phyloP scores from a whole-genome alignment of 2,113 vertebrate species.

The Origma solitaria region DNA sequence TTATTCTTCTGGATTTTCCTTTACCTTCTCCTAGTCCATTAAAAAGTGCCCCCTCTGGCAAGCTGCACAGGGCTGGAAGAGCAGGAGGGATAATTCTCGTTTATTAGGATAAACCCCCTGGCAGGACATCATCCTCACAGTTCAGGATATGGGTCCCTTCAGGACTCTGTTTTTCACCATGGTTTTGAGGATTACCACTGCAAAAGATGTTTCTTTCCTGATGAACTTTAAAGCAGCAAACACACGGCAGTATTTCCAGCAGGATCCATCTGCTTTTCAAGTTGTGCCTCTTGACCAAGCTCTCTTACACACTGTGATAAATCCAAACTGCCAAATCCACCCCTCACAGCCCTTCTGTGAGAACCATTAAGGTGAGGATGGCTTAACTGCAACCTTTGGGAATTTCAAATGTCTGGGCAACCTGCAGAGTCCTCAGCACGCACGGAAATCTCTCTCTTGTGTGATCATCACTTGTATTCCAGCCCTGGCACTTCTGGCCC shows the following conservation, averaged over 20 bases:
- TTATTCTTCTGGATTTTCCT: slow-evolving; percentile 42
- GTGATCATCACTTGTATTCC: neutral
- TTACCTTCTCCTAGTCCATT: slow-evolving; percentile 44
- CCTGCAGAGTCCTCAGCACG: neutral
- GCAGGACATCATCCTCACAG: neutral
- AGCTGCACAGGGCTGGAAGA: neutral
- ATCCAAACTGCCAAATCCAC: neutral
- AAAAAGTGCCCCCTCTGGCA: slow-evolving; percentile 56
- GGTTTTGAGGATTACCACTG: neutral
- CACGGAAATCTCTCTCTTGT: neutral
- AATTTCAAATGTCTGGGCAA: neutral
- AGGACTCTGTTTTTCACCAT: neutral
- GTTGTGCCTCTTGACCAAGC: neutral
- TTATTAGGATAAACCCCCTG: neutral
- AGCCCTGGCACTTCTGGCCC: neutral
- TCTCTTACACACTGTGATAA: neutral
- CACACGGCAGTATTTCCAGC: neutral
- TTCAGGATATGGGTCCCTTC: neutral
- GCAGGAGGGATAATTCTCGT: slow-evolving; percentile 11
- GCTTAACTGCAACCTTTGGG: neutral
- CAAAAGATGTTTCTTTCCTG: neutral
- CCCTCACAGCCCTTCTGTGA: neutral
- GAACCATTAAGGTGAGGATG: neutral
- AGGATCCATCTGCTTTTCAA: neutral
- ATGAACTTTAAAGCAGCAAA: slow-evolving; percentile 15